These are phyloP conservation scores for Sebastes paucispinis DNA, from an alignment of 2,797 vertebrate genomes.

Conservation along the genomic window DNA sequence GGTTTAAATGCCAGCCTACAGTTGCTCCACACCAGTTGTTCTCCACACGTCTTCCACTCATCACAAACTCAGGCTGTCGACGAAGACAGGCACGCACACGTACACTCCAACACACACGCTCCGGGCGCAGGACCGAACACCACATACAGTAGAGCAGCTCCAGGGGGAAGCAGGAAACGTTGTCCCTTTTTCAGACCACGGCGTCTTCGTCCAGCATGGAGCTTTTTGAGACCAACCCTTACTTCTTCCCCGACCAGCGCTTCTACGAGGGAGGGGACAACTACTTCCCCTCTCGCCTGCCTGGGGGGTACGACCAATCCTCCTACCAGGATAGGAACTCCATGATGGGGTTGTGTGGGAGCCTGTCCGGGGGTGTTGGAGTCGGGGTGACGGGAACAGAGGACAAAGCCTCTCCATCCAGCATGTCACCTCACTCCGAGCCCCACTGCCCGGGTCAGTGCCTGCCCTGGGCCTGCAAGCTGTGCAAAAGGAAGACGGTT, in stretches of 20 bases:
- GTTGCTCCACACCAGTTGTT: conserved; percentile 94
- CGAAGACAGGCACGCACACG: conserved; percentile 62
- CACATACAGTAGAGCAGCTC: conserved; percentile 47
- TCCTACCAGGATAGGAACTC: conserved; percentile 88
- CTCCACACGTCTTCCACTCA: conserved; percentile 82
- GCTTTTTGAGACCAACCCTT: conserved; percentile 98
- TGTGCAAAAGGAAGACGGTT: conserved; percentile 95
- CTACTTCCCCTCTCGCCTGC: conserved; percentile 90
- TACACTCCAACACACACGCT: conserved; percentile 54
- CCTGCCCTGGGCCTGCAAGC: conserved; percentile 96
- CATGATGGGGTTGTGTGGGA: conserved; percentile 86
- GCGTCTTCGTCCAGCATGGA: conserved; percentile 84
- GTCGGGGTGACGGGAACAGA: conserved; percentile 79
- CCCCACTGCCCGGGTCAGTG: conserved; percentile 95
- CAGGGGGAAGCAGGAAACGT: conserved; percentile 56
- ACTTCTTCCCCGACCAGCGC: conserved; percentile 95
- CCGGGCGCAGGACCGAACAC: conserved; percentile 59
- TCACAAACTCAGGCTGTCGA: conserved; percentile 70
- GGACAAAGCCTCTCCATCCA: conserved; percentile 88
- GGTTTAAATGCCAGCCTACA: conserved; percentile 99
- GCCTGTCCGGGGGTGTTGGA: conserved; percentile 75
- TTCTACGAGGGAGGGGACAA: conserved; percentile 95
- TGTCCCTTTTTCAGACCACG: conserved; percentile 52
- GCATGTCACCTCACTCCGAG: conserved; percentile 84
- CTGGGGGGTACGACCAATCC: conserved; percentile 85